phyloP scores from a whole-genome alignment of 1,140 invertebrate species.

The Thaumatotibia leucotreta region DNA sequence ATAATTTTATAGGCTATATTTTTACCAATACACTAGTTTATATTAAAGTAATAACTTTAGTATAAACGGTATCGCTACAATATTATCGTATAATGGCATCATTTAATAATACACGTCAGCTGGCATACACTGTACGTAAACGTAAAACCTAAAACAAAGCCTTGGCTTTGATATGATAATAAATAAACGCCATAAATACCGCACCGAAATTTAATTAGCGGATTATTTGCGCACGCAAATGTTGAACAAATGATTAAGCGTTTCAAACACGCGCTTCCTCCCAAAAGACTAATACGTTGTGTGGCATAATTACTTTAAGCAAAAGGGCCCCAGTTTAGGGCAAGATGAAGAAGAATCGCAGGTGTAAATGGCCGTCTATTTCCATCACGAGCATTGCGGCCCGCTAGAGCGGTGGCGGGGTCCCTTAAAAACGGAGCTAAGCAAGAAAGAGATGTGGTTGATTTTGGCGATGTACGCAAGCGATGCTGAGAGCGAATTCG shows the following conservation, averaged over 20 bases:
- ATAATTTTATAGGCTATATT: too few relatives aligned
- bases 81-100: slow-evolving; percentile 32
- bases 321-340: slow-evolving; percentile 66
- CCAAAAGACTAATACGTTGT: slow-evolving; percentile 73
- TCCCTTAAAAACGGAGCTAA: slow-evolving; percentile 43
- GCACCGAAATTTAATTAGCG: slow-evolving; percentile 66
- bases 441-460: slow-evolving; percentile 40
- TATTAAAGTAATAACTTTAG: too few relatives aligned
- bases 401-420: not conserved
- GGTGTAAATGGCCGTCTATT: slow-evolving; percentile 66
- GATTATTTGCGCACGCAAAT: slow-evolving; percentile 70
- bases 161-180: slow-evolving; percentile 69
- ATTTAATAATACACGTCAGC: slow-evolving; percentile 65
- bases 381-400: slow-evolving; percentile 44
- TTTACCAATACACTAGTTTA: too few relatives aligned
- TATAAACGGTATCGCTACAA: too few relatives aligned
- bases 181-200: slow-evolving; percentile 68
- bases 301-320: slow-evolving; percentile 72
- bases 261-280: slow-evolving; percentile 65
- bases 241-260: slow-evolving; percentile 73
- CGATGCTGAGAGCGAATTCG: slow-evolving; percentile 44
- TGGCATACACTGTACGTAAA: slow-evolving; percentile 45
- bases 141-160: slow-evolving; percentile 54
- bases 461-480: slow-evolving; percentile 38
- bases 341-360: slow-evolving; percentile 72